A percentile compares a stretch with the other conserved stretches of the same genome.
Evolutionary conservation across 2,113 vertebrate genomes (phyloP).

Genomic region (Stegastes partitus): DNA sequence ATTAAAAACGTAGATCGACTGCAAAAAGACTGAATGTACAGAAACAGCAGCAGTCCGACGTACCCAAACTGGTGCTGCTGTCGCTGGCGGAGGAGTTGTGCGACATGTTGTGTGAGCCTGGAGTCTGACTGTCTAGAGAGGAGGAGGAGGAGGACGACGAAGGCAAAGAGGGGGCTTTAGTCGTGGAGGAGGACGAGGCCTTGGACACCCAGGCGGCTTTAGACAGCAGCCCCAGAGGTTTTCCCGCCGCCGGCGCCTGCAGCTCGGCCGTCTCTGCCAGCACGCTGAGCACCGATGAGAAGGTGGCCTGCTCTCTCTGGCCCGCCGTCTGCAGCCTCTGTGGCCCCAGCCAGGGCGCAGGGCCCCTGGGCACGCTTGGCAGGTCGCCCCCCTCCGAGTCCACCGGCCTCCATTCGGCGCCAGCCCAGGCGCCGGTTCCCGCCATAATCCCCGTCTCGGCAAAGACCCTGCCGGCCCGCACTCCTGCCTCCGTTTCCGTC

Average conservation of each 20-base stretch:
- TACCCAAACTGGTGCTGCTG: conserved; percentile 87
- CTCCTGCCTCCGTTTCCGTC: conserved; percentile 56
- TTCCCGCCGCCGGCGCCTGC: conserved; percentile 63
- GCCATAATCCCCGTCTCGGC: conserved; percentile 46
- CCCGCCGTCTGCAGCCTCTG: conserved; percentile 41
- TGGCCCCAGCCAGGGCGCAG: conserved; percentile 44
- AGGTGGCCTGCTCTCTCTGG: conserved; percentile 68
- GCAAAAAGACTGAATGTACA: no score
- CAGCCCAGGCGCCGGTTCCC: conserved; percentile 52
- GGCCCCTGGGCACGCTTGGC: conserved; percentile 34
- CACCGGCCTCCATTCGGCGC: conserved; percentile 44
- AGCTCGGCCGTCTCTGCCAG: conserved; percentile 76
- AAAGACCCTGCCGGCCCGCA: conserved; percentile 26
- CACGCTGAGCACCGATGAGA: conserved; percentile 74
- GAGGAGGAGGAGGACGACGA: conserved; percentile 57
- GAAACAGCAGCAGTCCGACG: conserved; percentile 43
- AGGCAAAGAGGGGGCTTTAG: conserved; percentile 59
- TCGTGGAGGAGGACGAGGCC: conserved; percentile 45
- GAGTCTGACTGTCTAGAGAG: conserved; percentile 76
- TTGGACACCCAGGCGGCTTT: conserved; percentile 79
- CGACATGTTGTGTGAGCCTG: conserved; percentile 64
- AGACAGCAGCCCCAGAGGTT: conserved; percentile 77
- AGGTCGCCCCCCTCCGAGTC: conserved; percentile 15
- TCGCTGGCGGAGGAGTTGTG: conserved; percentile 73
- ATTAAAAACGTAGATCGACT: no score